These are phyloP conservation scores for Mechanitis messenoides DNA, from an alignment of 2,888 invertebrate genomes.

Conservation along the genomic window DNA sequence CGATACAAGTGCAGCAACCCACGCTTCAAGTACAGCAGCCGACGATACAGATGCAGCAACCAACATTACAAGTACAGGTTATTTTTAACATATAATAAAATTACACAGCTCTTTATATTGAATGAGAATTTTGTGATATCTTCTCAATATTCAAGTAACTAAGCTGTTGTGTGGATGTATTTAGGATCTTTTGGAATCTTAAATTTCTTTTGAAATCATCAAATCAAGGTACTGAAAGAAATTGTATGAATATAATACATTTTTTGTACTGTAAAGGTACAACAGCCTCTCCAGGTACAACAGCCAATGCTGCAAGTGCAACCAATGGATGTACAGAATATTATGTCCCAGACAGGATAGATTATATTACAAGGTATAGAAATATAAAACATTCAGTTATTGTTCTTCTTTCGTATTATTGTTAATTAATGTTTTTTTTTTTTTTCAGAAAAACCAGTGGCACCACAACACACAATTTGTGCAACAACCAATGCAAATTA, in stretches of 20 bases:
- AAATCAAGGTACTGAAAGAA: no score
- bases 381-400: conserved; percentile 72
- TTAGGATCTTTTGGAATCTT: no score
- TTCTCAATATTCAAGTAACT: no score
- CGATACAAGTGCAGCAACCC: conserved; percentile 51
- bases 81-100: background rate
- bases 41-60: conserved; percentile 43
- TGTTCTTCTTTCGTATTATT: no score
- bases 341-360: conserved; percentile 66
- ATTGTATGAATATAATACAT: no score
- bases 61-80: conserved; percentile 38
- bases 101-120: background rate
- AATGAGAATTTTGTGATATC: no score
- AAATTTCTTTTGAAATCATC: no score
- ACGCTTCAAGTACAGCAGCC: conserved; percentile 50
- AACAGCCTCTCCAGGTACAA: conserved; percentile 54
- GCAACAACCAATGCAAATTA: conserved; percentile 69
- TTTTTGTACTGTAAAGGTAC: conserved; percentile 26
- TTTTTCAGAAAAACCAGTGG: conserved; percentile 53
- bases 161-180: no score
- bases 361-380: no score
- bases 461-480: conserved; percentile 58
- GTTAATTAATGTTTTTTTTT: no score
- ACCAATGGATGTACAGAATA: conserved; percentile 69
- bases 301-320: conserved; percentile 65